These are phyloP conservation scores for Dipus sagitta DNA, from an alignment of 2,797 vertebrate species.

Conservation along the genomic window DNA sequence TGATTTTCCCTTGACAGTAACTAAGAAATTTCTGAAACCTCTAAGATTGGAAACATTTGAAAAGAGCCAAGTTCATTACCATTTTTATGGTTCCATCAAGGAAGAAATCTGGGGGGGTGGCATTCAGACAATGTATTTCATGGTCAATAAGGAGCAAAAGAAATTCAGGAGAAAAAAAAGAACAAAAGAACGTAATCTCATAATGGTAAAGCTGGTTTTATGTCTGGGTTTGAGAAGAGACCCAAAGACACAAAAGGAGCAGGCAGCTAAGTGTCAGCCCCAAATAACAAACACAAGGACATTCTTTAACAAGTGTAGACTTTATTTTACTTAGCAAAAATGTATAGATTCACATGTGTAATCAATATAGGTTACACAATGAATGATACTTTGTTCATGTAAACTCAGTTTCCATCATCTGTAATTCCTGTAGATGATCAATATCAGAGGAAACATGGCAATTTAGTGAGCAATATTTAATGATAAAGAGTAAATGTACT, in stretches of 20 bases:
- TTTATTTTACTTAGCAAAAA: neutral
- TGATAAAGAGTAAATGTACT: conserved; percentile 29
- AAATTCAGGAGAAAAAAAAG: neutral
- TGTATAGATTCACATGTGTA: neutral
- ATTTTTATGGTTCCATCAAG: neutral
- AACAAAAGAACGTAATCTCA: neutral
- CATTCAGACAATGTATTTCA: neutral
- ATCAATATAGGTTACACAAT: conserved; percentile 20
- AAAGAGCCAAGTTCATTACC: neutral
- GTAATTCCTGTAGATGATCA: neutral
- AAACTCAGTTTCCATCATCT: conserved; percentile 12
- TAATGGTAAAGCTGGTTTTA: conserved; percentile 23
- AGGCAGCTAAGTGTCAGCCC: neutral
- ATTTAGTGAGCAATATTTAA: conserved; percentile 20
- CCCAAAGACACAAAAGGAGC: too few species aligned
- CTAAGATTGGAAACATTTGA: neutral
- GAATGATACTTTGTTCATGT: neutral
- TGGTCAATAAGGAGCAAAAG: neutral
- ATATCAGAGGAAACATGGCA: conserved; percentile 22
- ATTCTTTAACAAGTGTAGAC: neutral
- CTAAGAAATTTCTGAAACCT: conserved; percentile 19
- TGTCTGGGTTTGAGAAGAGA: neutral
- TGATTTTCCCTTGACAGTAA: neutral
- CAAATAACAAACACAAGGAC: neutral
- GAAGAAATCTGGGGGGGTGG: neutral